Percentiles rank a stretch among this genome's conserved stretches.
Conservation (phyloP, 2,797 vertebrate genomes). For the Acipenser ruthenus region DNA sequence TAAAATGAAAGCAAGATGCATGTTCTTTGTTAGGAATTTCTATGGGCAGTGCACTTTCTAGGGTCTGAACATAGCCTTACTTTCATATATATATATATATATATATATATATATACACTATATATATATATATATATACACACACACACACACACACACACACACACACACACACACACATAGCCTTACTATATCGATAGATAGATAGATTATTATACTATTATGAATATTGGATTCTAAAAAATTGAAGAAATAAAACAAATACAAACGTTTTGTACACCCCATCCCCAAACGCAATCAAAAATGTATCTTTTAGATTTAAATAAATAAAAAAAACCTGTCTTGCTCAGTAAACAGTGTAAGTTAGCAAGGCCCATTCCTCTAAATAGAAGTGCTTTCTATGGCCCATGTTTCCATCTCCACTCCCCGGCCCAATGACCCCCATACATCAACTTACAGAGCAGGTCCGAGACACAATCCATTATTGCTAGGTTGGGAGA, state of each 20-base stretch:
- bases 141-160: no score
- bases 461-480: slow-evolving; percentile 79
- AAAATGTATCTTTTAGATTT: background rate
- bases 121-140: background rate
- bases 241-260: no score
- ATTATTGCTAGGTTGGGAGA: slow-evolving; percentile 83
- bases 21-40: no score
- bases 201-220: background rate
- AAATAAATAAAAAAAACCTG: background rate
- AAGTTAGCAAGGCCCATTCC: slow-evolving; percentile 43
- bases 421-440: slow-evolving; percentile 73
- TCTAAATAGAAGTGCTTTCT: slow-evolving; percentile 51
- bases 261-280: no score
- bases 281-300: no score
- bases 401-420: slow-evolving; percentile 63
- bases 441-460: slow-evolving; percentile 84
- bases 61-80: no score
- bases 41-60: no score
- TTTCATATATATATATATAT: background rate
- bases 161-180: no score
- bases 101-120: background rate
- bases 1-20: no score
- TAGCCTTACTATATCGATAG: background rate
- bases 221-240: no score
- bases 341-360: slow-evolving; percentile 45